Base-by-base conservation (phyloP, 2,888 invertebrate genomes). In the Hipparchia sbordonii region DNA sequence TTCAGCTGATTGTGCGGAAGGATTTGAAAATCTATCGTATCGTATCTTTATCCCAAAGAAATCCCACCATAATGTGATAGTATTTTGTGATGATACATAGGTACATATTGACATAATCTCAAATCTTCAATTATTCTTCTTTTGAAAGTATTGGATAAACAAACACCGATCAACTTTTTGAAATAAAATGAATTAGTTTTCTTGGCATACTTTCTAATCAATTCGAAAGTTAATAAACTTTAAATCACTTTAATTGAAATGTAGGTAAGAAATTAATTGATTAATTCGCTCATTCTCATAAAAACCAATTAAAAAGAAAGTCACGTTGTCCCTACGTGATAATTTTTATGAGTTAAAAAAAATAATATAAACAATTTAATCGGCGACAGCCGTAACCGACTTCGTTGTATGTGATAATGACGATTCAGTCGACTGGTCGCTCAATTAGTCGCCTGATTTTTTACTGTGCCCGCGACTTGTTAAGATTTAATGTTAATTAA, bases 371-470 rank as follows among this genome's bases (percentile, higher is more conserved):
- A 70, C 70, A 46, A 23, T 70, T 70, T 63, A 72, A 67, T 65
- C 67, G 23, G 46, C 13, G 66, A 51, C 61, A 67, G 62, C 57
- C 54, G 48, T 68, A 66, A 54, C 52, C 52, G 52, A 12, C 12
- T 12, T 54, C 9, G 9, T n/a, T 54, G 81, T 85, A 87, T 81
- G 86, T 87, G 85, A 85, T 85, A 86, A 88, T 87, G 85, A 83
- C 80, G 78, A 80, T 79, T 78, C 78, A 74, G 73, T 72, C 74
- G 71, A 72, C 73, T 72, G 45, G 74, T 73, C 57, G 70, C 67
- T 85, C 86, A 88, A 89, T 90, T 90, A 89, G 87, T 88, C 85
- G 86, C 84, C 78, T 76, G 74, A 79, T 75, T 89, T 91, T 90
- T 90, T 89, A 82, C 84, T 77, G 76, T 79, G 78, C 77, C 78